Evolutionary conservation across 2,113 vertebrate genomes (phyloP), one percentile per base, ranked within the genome.

Genomic region (Colistium nudipinnis): DNA sequence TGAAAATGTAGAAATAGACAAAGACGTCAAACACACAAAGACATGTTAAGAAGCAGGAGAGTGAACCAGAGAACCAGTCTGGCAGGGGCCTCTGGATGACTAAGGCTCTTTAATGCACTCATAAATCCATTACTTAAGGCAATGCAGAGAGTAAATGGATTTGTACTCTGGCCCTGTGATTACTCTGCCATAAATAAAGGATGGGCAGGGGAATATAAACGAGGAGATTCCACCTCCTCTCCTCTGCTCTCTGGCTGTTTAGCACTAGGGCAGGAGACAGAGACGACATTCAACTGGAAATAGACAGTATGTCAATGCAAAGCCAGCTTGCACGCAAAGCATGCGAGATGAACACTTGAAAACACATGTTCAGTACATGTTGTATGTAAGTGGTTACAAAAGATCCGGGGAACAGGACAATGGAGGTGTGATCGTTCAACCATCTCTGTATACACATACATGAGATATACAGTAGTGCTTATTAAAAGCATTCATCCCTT

Each of bases 121-220:
- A 86, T 91, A 94, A 95, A 94, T 91, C 93, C 90, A 91, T 93
- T 93, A 91, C 92, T 94, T 91, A 88, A 88, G 93, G 88, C 87
- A 91, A 92, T 84, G 84, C 78, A 80, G 70, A 81, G 92, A 87
- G 86, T 49, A 85, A 94, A 90, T 84, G 91, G 92, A 90, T 93
- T 92, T 92, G 83, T 87, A 89, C 81, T 87, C 71, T 72, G 85
- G 91, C 91, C 92, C 90, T 82, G 85, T 90, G 93, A 93, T 93
- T 88, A 92, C 91, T 90, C 81, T 83, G 81, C 83, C 88, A 92
- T 94, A 93, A 91, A 92, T 94, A 93, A 93, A 85, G 89, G 85
- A 92, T 87, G 91, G 91, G 84, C 61, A 74, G 73, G 81, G n/a
- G 92, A 93, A 91, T 87, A 80, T 80, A 88, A 62, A 92, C 70